A percentile compares a stretch with the other conserved stretches of the same genome.
These are phyloP conservation scores for Neotragus moschatus DNA, from an alignment of 2,113 vertebrate genomes.

Conservation along the genomic window DNA sequence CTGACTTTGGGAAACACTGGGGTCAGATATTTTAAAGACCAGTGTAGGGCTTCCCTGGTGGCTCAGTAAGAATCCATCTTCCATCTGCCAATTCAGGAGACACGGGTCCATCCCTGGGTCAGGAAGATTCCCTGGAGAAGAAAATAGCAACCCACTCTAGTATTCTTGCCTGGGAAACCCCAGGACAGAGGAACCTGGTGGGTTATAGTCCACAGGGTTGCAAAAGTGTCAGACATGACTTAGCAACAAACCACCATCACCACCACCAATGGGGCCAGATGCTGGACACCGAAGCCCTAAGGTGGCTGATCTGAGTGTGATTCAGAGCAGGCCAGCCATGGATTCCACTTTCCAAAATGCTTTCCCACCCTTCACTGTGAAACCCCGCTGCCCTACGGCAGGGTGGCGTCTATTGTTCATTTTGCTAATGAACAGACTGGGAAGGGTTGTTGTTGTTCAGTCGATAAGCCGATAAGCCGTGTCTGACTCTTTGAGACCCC, in stretches of 20 bases:
- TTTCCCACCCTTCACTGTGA: not conserved
- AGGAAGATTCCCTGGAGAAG: not conserved
- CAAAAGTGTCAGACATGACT: not conserved
- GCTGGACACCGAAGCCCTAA: not conserved
- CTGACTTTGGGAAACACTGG: not conserved
- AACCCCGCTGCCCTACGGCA: not conserved
- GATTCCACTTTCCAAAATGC: not conserved
- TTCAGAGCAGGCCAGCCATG: not conserved
- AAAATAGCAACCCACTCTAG: not conserved
- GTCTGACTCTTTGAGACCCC: not conserved
- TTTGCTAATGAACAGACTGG: not conserved
- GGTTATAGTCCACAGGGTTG: not conserved
- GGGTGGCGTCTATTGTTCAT: not conserved
- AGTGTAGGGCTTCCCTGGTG: not conserved
- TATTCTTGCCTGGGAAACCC: not conserved
- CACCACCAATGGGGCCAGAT: not conserved
- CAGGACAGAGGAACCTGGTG: not conserved
- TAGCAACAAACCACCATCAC: not conserved
- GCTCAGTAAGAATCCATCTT: not conserved
- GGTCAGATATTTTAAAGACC: not conserved
- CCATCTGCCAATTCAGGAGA: not conserved
- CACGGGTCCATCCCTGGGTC: not conserved
- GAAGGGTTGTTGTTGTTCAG: not conserved
- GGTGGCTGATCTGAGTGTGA: not conserved
- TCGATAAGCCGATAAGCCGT: rapidly evolving